Evolutionary conservation across 2,888 invertebrate genomes (phyloP).

Genomic region (Apantesis nais): DNA sequence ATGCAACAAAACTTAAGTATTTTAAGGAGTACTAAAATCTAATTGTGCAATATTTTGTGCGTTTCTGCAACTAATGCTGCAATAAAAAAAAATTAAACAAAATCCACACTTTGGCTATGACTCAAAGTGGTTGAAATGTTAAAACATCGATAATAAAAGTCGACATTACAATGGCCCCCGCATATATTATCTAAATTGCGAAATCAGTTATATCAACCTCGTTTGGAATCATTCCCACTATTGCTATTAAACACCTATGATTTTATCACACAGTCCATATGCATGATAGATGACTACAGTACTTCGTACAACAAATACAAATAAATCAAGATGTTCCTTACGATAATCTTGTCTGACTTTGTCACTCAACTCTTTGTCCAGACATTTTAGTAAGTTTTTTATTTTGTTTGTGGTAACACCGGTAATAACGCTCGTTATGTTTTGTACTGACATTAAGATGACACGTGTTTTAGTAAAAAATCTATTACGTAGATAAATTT

Average conservation of each 20-base stretch:
- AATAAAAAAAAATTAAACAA: background rate
- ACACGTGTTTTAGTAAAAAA: constrained; percentile 49
- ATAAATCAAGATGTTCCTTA: constrained; percentile 69
- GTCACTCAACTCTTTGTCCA: constrained; percentile 69
- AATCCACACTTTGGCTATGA: background rate
- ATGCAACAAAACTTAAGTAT: background rate
- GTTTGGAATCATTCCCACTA: constrained; percentile 48
- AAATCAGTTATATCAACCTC: constrained; percentile 39
- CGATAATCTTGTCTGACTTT: constrained; percentile 69
- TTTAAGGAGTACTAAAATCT: constrained; percentile 27
- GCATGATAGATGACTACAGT: constrained; percentile 71
- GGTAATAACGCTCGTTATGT: constrained; percentile 62
- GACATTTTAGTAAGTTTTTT: constrained; percentile 54
- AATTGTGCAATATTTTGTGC: constrained; percentile 18
- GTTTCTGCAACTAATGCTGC: background rate
- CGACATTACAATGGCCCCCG: constrained; percentile 30
- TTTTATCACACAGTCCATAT: constrained; percentile 57
- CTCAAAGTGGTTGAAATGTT: background rate
- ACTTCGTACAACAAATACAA: constrained; percentile 64
- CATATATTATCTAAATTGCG: constrained; percentile 41
- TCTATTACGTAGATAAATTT: constrained; percentile 20
- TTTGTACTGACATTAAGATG: constrained; percentile 65
- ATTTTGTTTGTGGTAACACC: constrained; percentile 57
- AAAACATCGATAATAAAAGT: constrained; percentile 23
- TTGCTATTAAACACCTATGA: constrained; percentile 56